A percentile compares a stretch with the other conserved stretches of the same genome.
phyloP scores from a whole-genome alignment of 2,888 invertebrate species.

The Strigamia crassipes region DNA sequence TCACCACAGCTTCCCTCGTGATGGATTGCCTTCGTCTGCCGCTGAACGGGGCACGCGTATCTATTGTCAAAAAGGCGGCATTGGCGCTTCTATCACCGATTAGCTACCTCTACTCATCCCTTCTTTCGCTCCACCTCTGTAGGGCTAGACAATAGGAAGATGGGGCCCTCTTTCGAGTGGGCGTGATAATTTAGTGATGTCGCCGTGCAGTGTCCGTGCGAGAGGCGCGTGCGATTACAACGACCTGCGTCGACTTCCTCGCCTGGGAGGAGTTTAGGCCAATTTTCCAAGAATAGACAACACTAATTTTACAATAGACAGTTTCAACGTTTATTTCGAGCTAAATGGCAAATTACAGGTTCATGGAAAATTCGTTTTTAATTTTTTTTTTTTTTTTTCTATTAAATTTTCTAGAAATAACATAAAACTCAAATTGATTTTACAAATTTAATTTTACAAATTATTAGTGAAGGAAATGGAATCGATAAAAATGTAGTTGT shows the following conservation, averaged over 20 bases:
- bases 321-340: background rate
- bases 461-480: background rate
- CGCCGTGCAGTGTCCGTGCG: conserved; percentile 2
- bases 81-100: conserved; percentile 5
- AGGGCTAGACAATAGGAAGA: background rate
- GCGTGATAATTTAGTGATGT: conserved; percentile 16
- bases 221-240: background rate
- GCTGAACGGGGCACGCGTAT: conserved; percentile 7
- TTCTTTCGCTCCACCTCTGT: background rate
- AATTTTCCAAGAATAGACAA: background rate
- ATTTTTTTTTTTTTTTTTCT: background rate
- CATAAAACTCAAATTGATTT: background rate
- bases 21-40: conserved; percentile 16
- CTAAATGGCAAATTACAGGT: background rate
- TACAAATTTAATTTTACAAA: background rate
- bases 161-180: conserved; percentile 10
- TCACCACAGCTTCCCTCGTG: conserved; percentile 6
- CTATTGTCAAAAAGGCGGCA: background rate
- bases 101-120: background rate
- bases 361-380: background rate
- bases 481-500: background rate
- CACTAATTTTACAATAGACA: background rate
- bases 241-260: background rate
- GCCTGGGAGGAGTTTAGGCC: background rate
- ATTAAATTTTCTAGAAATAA: background rate